Evolutionary conservation across 2,113 vertebrate species (phyloP).

Genomic region (Marcusenius ussheri): DNA sequence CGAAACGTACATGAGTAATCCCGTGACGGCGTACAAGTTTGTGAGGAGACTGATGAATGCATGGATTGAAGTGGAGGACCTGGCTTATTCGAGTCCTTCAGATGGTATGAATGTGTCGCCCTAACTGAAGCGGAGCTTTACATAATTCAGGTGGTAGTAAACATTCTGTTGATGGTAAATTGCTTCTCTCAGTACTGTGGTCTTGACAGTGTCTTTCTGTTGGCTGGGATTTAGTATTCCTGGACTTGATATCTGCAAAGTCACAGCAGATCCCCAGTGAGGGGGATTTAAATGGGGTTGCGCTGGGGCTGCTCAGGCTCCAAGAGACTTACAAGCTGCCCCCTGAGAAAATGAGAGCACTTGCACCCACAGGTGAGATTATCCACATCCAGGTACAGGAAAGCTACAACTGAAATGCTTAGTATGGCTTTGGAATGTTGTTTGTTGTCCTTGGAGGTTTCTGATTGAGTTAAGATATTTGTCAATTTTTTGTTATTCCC

Average conservation of each 20-base stretch:
- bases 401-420: not conserved
- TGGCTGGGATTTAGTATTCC: constrained; percentile 15
- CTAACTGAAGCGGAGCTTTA: not conserved
- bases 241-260: not conserved
- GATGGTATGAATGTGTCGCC: not conserved
- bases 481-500: not conserved
- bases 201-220: not conserved
- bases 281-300: constrained; percentile 32
- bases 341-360: constrained; percentile 24
- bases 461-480: not conserved
- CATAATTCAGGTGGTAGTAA: not conserved
- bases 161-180: not conserved
- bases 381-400: not conserved
- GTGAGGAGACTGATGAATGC: constrained; percentile 24
- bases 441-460: not conserved
- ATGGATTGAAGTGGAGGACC: not conserved
- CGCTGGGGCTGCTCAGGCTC: constrained; percentile 29
- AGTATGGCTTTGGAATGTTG: not conserved
- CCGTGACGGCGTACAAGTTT: constrained; percentile 31
- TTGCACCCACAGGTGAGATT: not conserved
- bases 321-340: constrained; percentile 33
- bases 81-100: not conserved
- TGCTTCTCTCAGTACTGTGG: not conserved
- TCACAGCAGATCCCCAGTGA: constrained; percentile 21
- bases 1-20: constrained; percentile 31